phyloP scores from a whole-genome alignment of 37 sponge, comb jelly and placozoan species.

The Halichondria panicea region DNA sequence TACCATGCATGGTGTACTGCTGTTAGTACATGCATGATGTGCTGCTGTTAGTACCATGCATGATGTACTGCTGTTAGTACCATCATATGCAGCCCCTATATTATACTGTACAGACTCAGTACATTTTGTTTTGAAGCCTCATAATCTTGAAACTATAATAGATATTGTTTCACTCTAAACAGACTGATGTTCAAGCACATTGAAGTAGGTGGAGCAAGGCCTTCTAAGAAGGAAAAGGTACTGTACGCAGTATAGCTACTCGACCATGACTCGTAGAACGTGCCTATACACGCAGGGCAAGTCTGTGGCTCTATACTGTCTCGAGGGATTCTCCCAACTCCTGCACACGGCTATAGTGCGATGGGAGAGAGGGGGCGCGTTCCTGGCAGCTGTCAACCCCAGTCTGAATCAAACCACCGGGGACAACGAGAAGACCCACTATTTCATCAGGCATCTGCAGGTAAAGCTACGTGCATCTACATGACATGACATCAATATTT shows the following conservation, averaged over 20 bases:
- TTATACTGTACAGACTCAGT: too few species aligned
- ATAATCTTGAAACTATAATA: too few species aligned
- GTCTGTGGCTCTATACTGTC: conserved; percentile 37
- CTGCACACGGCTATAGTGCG: conserved; percentile 13
- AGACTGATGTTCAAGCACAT: conserved; percentile 53
- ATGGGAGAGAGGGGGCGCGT: conserved; percentile 2
- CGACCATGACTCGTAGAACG: too few species aligned
- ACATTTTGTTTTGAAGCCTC: too few species aligned
- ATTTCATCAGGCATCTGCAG: conserved; percentile 55
- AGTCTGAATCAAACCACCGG: background rate
- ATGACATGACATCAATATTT: background rate
- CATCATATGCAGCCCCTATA: too few species aligned
- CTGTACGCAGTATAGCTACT: background rate
- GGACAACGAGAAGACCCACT: conserved; percentile 4
- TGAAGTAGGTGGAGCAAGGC: background rate
- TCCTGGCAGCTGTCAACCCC: conserved; percentile 31
- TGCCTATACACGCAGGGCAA: conserved; percentile 78
- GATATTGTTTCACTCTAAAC: too few species aligned
- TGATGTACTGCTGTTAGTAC: too few species aligned
- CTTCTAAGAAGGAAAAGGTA: conserved; percentile 39
- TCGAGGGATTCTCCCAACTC: conserved; percentile 68
- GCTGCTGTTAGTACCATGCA: too few species aligned
- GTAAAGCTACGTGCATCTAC: background rate
- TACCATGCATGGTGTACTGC: too few species aligned
- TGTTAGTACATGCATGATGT: too few species aligned